Base-by-base conservation (phyloP, 2,797 vertebrate species). In the Netta rufina region DNA sequence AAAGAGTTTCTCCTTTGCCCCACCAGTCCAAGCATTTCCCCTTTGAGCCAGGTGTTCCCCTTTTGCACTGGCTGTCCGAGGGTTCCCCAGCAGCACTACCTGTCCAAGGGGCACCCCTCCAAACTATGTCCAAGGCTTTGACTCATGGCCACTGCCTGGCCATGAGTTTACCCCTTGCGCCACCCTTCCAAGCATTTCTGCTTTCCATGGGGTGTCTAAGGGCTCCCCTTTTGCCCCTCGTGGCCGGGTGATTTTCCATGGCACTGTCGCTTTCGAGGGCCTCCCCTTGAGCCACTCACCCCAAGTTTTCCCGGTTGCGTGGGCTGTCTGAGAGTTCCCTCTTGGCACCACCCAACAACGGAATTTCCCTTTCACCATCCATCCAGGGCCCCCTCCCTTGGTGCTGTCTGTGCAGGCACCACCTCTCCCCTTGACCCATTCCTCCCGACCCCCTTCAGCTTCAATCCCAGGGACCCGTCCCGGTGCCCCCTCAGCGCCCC, bases 1-100 rank as follows among this genome's bases (percentile, higher is more conserved):
- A 9, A 2, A 22, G 39, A 33, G 64, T 66, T 80, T 58, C 45
- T 36, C 60, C 22, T 0, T 9, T 5, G 49, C 5, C 1, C 8
- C 58, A 61, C 38, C 36, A 6, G 36, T 24, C 51, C 39, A 0
- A 27, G 14, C 25, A 6, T 8, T 82, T 15, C 3, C 20, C 25
- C 33, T 25, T 10, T 25, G 13, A 71, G 17, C 38, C 3, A 0
- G 32, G 27, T 22, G 18, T 57, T 73, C 65, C 53, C 53, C 39
- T 51, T 58, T 20, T 27, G 27, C 57, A n/a, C 41, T 49, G 64
- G 27, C 82, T 69, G 27, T 2, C 43, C 32, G 1, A 12, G 57
- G 16, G 12, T 7, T 78, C 24, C n/a, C 45, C 20, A 1, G 1
- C 25, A 1, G 3, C 32, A 0, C 49, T 25, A 8, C 43, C 11